Percentiles rank a stretch among this genome's conserved stretches.
Conservation (phyloP, 2,888 invertebrate species). For the Lycocerus yunnanus region DNA sequence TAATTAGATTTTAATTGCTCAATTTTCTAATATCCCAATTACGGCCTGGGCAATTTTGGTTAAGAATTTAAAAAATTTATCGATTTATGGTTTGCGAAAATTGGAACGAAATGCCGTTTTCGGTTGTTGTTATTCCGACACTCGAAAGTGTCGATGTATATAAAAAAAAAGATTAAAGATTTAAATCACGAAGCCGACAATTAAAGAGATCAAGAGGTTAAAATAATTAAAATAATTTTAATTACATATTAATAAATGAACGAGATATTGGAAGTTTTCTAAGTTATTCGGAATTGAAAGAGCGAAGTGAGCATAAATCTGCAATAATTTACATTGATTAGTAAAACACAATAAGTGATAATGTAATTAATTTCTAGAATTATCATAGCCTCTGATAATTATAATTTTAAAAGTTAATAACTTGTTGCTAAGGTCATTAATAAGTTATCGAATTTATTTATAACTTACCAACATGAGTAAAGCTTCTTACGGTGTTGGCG, state of each 20-base stretch:
- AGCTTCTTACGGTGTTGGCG: constrained; percentile 86
- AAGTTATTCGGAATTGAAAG: not conserved
- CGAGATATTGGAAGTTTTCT: not conserved
- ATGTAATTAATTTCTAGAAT: not conserved
- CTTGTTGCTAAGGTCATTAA: not conserved
- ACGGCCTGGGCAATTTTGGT: too few species aligned
- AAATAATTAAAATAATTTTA: constrained; percentile 4
- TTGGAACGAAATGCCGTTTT: too few species aligned
- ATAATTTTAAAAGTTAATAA: not conserved
- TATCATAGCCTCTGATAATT: not conserved
- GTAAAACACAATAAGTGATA: not conserved
- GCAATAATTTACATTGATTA: not conserved
- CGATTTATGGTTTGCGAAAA: not conserved
- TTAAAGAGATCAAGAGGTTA: not conserved
- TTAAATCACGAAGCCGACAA: not conserved
- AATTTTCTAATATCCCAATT: not conserved
- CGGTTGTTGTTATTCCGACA: not conserved
- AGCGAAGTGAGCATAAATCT: not conserved
- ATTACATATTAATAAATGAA: not conserved
- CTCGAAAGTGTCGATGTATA: not conserved
- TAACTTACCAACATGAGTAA: constrained; percentile 74
- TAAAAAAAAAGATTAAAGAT: not conserved
- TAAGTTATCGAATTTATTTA: not conserved
- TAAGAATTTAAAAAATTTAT: not conserved
- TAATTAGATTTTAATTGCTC: not conserved